These are phyloP conservation scores for Penaeus monodon DNA, from an alignment of 2,888 invertebrate genomes.

Conservation along the genomic window DNA sequence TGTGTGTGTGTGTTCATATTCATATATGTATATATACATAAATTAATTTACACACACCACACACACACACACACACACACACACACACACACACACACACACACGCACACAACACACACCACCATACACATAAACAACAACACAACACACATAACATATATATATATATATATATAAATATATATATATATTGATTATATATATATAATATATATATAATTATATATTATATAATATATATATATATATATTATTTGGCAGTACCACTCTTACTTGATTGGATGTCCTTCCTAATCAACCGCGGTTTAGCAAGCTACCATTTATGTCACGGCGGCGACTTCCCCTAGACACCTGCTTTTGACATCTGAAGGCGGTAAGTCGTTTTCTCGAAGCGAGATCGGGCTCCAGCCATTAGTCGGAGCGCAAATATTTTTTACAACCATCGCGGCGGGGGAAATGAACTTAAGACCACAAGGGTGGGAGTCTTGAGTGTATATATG, in stretches of 20 bases:
- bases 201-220: background rate
- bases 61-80: no score
- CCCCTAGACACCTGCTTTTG: background rate
- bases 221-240: constrained; percentile 2
- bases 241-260: background rate
- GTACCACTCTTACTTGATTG: no score
- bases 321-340: no score
- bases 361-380: background rate
- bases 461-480: background rate
- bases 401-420: background rate
- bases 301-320: no score
- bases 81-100: no score
- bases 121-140: no score
- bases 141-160: no score
- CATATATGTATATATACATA: background rate
- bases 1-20: background rate
- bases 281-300: no score
- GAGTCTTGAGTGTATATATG: background rate
- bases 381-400: background rate
- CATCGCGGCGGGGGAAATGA: background rate
- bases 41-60: no score
- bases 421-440: background rate
- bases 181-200: background rate
- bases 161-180: constrained; percentile 18
- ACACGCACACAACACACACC: no score